Evolutionary conservation across 37 sponge, comb jelly and placozoan genomes (phyloP), one percentile per base, ranked within the genome.

Genomic region (Haliclona indistincta): DNA sequence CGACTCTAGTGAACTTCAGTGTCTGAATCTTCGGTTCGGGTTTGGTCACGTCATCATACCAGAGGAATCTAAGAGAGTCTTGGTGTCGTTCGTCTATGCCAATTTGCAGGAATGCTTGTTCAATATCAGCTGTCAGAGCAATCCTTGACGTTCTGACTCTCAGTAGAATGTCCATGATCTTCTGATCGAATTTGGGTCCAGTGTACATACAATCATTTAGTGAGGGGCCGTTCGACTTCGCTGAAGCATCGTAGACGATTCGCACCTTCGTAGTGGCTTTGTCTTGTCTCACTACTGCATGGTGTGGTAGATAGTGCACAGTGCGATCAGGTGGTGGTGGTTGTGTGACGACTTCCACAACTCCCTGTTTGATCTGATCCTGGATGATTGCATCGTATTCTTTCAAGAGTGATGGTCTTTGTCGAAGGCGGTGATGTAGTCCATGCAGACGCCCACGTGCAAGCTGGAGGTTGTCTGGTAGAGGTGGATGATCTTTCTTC

Each of bases 81-180:
- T n/a, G n/a, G n/a, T n/a, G n/a, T n/a, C n/a, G n/a, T n/a, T n/a
- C n/a, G n/a, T n/a, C n/a, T n/a, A n/a, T n/a, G n/a, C n/a, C n/a
- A n/a, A n/a, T n/a, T n/a, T n/a, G n/a, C 15, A 81, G 55, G 56
- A 81, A 81, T 26, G 74, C 82, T 41, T 82, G 73, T 47, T 82
- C 83, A 8, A 75, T 67, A 44, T 76, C 77, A 38, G 84, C 84
- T 6, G 54, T 75, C 13, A 75, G 45, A n/a, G 81, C 71, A 44
- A 80, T 47, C 20, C 49, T 13, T 35, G 55, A 32, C 8, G 49
- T n/a, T 19, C 81, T 17, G 52, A 80, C 60, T 25, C 71, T 43
- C 63, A 80, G 6, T 7, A 75, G 40, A 28, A 83, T 56, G 39
- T 68, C 76, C 22, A 75, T 1, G 5, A 83, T 61, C 54, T 53